Conservation (phyloP, 2,113 vertebrate species). For the Prinia subflava region DNA sequence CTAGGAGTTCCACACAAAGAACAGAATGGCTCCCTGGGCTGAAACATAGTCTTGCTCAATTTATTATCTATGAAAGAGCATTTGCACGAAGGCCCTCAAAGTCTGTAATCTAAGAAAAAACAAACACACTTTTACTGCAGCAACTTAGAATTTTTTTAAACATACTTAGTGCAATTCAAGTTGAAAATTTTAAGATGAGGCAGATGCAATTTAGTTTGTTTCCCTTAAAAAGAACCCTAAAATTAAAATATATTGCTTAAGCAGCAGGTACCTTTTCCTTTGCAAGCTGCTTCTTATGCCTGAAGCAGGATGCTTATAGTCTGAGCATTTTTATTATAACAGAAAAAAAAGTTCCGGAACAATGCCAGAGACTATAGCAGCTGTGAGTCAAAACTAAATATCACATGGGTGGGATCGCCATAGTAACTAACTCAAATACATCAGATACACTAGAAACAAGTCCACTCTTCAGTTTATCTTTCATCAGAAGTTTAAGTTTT, state of each 20-base stretch:
- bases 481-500: not conserved
- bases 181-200: conserved; percentile 48
- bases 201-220: conserved; percentile 55
- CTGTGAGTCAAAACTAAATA: conserved; percentile 58
- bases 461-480: not conserved
- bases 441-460: not conserved
- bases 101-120: conserved; percentile 17
- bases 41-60: not conserved
- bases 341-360: not conserved
- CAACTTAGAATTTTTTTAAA: conserved; percentile 18
- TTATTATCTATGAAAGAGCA: not conserved
- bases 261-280: conserved; percentile 41
- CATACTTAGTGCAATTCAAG: conserved; percentile 24
- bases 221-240: conserved; percentile 43
- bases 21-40: not conserved
- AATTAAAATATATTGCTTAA: conserved; percentile 52
- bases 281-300: conserved; percentile 45
- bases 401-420: conserved; percentile 42
- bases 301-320: conserved; percentile 44
- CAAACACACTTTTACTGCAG: not conserved
- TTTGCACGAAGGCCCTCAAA: not conserved
- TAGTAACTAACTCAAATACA: conserved; percentile 33
- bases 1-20: not conserved
- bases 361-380: conserved; percentile 56
- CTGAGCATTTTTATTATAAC: conserved; percentile 58